Percentiles rank a stretch among this genome's conserved stretches.
Conservation (phyloP, 2,797 vertebrate genomes). For the Phyllotis vaccarum region DNA sequence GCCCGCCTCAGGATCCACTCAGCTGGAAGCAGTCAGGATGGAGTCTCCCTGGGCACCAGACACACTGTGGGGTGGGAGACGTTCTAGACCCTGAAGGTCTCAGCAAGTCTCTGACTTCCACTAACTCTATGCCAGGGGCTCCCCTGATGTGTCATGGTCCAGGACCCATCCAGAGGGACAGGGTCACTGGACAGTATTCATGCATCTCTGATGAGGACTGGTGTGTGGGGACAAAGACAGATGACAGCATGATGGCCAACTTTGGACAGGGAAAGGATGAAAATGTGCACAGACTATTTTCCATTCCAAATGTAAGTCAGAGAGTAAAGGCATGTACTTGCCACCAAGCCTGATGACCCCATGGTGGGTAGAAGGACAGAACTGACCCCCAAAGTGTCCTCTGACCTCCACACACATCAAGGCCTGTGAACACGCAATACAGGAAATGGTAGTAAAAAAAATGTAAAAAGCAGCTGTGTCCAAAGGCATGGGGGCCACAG, state of each 20-base stretch:
- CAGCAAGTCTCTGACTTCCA: background rate
- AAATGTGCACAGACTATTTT: background rate
- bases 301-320: background rate
- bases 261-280: background rate
- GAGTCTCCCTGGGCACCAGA: background rate
- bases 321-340: background rate
- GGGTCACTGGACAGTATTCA: background rate
- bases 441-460: background rate
- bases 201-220: background rate
- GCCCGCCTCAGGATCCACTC: no score
- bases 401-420: background rate
- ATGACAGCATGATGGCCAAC: background rate
- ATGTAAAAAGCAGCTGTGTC: background rate
- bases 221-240: background rate
- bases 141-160: background rate
- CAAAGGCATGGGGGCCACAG: background rate
- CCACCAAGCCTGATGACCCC: background rate
- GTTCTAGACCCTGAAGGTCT: fast-evolving
- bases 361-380: background rate
- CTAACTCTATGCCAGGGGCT: background rate
- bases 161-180: background rate
- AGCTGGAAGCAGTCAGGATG: background rate
- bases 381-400: no score
- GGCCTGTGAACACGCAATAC: no score
- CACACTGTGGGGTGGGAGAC: fast-evolving